These are phyloP conservation scores for Ylistrum balloti DNA, from an alignment of 1,140 invertebrate species.

Conservation along the genomic window DNA sequence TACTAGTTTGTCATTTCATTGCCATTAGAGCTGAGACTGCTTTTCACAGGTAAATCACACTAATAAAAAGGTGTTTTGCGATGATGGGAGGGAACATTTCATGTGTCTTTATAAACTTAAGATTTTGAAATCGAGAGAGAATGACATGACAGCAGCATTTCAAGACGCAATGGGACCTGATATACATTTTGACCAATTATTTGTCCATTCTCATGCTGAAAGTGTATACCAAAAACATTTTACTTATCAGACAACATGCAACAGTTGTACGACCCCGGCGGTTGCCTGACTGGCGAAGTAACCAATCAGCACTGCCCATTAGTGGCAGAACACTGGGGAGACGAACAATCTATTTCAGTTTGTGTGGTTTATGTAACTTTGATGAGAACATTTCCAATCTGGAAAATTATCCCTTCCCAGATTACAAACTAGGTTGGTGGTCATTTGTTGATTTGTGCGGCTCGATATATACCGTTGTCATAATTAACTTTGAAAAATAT, in stretches of 20 bases:
- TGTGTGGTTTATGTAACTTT: not conserved
- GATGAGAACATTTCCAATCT: not conserved
- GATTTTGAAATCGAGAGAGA: no score
- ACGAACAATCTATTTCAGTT: not conserved
- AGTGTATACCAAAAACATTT: not conserved
- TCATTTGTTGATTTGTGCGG: not conserved
- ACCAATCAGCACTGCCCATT: not conserved
- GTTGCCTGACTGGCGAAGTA: constrained; percentile 3
- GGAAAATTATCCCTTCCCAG: not conserved
- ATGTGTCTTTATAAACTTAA: no score
- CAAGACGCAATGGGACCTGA: not conserved
- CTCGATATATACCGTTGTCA: not conserved
- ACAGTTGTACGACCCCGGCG: not conserved
- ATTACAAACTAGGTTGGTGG: not conserved
- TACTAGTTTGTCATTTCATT: no score
- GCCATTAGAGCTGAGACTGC: no score
- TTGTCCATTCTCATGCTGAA: not conserved
- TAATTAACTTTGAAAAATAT: no score
- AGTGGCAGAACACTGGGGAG: not conserved
- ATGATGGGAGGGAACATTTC: no score
- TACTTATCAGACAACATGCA: constrained; percentile 10
- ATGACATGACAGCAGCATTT: no score
- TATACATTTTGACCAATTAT: constrained; percentile 11
- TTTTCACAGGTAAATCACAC: no score
- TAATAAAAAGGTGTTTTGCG: no score